Evolutionary conservation across 2,888 invertebrate genomes (phyloP).

Genomic region (Labia minor): DNA sequence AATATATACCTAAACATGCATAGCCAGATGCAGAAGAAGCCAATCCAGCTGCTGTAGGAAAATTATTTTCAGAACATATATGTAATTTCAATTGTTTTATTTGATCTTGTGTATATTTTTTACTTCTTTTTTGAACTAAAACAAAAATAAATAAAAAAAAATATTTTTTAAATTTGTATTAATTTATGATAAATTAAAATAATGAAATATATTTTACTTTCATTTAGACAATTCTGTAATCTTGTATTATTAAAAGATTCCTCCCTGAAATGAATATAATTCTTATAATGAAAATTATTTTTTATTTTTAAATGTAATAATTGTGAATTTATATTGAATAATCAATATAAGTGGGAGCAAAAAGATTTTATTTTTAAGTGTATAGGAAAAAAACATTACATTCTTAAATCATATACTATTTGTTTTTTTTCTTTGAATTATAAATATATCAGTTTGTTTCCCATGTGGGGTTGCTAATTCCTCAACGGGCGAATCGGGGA

Average conservation of each 20-base stretch:
- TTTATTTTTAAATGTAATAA: not conserved
- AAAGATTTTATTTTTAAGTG: no score
- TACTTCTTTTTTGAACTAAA: slow-evolving; percentile 22
- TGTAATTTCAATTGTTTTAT: slow-evolving; percentile 45
- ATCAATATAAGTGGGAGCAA: no score
- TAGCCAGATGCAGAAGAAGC: slow-evolving; percentile 98
- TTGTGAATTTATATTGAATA: no score
- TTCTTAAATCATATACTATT: no score
- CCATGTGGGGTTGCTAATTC: no score
- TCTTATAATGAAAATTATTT: not conserved
- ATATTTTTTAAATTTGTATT: slow-evolving; percentile 17
- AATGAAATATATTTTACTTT: slow-evolving; percentile 40
- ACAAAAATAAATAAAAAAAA: slow-evolving; percentile 24
- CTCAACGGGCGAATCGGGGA: no score
- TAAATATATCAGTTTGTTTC: no score
- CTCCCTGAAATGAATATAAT: slow-evolving; percentile 42
- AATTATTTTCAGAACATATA: slow-evolving; percentile 87
- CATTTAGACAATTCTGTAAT: slow-evolving; percentile 61
- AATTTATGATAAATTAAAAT: slow-evolving; percentile 15
- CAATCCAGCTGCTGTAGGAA: slow-evolving; percentile 95
- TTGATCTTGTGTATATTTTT: not conserved
- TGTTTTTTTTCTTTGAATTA: no score
- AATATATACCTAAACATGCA: slow-evolving; percentile 71
- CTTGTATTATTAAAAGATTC: slow-evolving; percentile 61
- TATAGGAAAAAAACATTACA: no score